Base-by-base conservation (phyloP, 1,140 invertebrate genomes). In the Neomicropteryx cornuta region DNA sequence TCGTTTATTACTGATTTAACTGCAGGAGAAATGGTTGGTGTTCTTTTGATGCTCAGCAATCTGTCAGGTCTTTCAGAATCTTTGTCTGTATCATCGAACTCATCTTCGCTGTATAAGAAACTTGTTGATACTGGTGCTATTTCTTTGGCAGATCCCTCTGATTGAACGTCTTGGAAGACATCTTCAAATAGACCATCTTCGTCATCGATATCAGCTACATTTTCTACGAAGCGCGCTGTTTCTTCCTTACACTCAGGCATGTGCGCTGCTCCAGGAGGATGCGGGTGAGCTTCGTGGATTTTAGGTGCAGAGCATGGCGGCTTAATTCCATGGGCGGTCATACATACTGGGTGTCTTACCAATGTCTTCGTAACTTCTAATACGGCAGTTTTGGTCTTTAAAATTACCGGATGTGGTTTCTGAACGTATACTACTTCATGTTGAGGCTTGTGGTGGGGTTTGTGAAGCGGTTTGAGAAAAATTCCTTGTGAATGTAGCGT, bases 331-430 rank as follows among this genome's bases (percentile, higher is more conserved):
- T 27, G n/a, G 4, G 23, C 29, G 4, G 40, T 38, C 14, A 45
- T 33, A 19, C 44, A 45, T 6, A 45, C 33, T 13, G 44, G 44
- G 27, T 45, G 36, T 21, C 30, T 35, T 2, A 18, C 40, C 2
- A 45, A 10, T n/a, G 33, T 18, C 33, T 32, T 42, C 5, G 44
- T 45, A 3, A 45, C 44, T 33, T 42, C 40, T 3, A 45, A 6
- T 19, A 37, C 33, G 3, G 35, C 5, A 4, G 44, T 45, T 37
- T 42, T 42, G 6, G 36, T 45, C 1, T 35, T 28, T 10, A 34
- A 36, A 4, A 41, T 34, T n/a, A 21, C 13, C 3, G 22, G 11
- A 13, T 22, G 22, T 5, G 33, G 23, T 31, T 36, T 35, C 16
- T 33, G 27, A n/a, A n/a, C n/a, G n/a, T n/a, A n/a, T n/a, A n/a